A percentile compares a stretch with the other conserved stretches of the same genome.
Evolutionary conservation across 2,113 vertebrate species (phyloP).

Genomic region (Albula glossodonta): DNA sequence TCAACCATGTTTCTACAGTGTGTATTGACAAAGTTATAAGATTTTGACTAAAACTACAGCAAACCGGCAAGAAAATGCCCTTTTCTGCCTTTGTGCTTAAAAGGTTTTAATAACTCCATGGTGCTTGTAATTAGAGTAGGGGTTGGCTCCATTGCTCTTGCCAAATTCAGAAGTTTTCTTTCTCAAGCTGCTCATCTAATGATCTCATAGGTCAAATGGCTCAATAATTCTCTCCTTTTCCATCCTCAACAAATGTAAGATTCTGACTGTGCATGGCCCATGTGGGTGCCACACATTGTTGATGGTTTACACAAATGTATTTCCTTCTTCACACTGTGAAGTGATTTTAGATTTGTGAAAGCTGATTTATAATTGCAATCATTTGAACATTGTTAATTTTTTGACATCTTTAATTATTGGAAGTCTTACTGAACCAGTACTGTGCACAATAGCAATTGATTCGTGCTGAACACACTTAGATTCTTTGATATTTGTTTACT

Average conservation of each 20-base stretch:
- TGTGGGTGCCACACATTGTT: not conserved
- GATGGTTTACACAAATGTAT: not conserved
- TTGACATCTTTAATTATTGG: not conserved
- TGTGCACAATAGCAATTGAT: not conserved
- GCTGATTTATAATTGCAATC: not conserved
- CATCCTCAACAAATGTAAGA: not conserved
- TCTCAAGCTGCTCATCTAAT: not conserved
- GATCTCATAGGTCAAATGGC: not conserved
- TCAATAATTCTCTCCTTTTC: not conserved
- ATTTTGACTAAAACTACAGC: too few relatives aligned
- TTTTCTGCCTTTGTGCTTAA: too few relatives aligned
- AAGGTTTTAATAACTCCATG: too few relatives aligned
- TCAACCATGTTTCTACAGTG: too few relatives aligned
- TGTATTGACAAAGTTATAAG: too few relatives aligned
- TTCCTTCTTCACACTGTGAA: not conserved
- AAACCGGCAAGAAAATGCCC: too few relatives aligned
- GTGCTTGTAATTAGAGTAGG: slow-evolving; percentile 34
- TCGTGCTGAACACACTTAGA: not conserved
- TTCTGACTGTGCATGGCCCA: not conserved
- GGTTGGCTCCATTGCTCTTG: slow-evolving; percentile 40
- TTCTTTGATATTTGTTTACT: not conserved
- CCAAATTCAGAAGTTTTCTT: not conserved
- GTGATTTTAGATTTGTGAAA: not conserved
- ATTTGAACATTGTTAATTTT: not conserved
- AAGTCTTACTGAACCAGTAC: not conserved